Evolutionary conservation across 1,140 invertebrate genomes (phyloP).

Genomic region (Drosophila orena): DNA sequence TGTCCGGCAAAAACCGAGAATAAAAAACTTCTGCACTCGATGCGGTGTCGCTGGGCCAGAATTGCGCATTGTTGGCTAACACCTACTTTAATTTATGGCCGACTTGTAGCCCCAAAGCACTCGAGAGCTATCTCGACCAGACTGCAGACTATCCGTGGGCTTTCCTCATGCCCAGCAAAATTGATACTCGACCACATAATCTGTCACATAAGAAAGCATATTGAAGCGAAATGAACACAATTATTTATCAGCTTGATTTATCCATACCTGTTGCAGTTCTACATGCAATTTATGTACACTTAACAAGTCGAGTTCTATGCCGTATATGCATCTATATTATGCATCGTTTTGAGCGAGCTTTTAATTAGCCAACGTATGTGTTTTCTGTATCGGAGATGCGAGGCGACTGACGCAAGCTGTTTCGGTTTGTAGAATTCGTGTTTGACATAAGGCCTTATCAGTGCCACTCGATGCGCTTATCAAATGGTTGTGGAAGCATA

Average conservation of each 20-base stretch:
- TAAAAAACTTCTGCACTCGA: constrained; percentile 33
- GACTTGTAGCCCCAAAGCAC: constrained; percentile 29
- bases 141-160: constrained; percentile 1
- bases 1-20: constrained; percentile 32
- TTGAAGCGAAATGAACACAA: neutral
- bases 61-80: constrained; percentile 38
- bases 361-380: constrained; percentile 29
- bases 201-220: neutral
- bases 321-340: constrained; percentile 1
- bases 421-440: constrained; percentile 27
- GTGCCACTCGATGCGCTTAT: constrained; percentile 28
- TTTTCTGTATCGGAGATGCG: constrained; percentile 27
- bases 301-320: neutral
- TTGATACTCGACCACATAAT: constrained; percentile 15
- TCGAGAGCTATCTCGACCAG: constrained; percentile 24
- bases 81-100: constrained; percentile 42
- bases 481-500: neutral
- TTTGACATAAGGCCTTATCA: constrained; percentile 31
- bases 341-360: constrained; percentile 1
- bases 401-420: constrained; percentile 14
- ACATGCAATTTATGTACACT: neutral
- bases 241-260: neutral
- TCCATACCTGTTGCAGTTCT: neutral
- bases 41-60: constrained; percentile 36
- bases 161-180: constrained; percentile 1